Evolutionary conservation across 37 sponge, comb jelly and placozoan species (phyloP).

Genomic region (Theonella swinhoei): DNA sequence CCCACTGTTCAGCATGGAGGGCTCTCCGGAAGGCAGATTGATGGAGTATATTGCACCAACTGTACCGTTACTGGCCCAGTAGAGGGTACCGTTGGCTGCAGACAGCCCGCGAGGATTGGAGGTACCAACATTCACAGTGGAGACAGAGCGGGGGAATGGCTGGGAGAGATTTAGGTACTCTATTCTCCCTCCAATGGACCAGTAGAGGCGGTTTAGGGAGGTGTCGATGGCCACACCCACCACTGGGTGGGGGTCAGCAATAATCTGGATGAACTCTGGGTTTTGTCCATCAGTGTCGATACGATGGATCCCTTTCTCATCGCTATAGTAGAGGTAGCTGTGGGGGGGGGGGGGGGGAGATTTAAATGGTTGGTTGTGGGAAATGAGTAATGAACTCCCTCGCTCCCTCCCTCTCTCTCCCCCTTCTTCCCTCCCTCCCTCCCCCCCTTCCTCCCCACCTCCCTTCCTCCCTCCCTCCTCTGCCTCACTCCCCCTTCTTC

Average conservation of each 20-base stretch:
- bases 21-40: too few species aligned
- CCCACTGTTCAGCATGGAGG: background rate
- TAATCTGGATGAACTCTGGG: background rate
- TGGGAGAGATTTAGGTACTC: background rate
- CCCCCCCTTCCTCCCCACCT: too few species aligned
- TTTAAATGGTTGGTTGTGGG: background rate
- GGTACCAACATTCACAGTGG: background rate
- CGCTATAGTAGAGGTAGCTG: slow-evolving; percentile 31
- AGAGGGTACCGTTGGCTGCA: background rate
- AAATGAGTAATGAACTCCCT: too few species aligned
- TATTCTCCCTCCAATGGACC: background rate
- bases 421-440: background rate
- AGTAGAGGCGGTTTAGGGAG: background rate
- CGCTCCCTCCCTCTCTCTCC: background rate
- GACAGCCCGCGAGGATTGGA: background rate
- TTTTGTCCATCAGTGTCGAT: background rate
- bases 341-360: background rate
- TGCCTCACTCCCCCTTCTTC: too few species aligned
- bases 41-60: slow-evolving; percentile 20
- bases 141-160: background rate
- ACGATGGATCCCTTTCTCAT: background rate
- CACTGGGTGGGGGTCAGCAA: background rate
- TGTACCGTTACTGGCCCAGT: background rate
- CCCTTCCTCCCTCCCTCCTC: too few species aligned
- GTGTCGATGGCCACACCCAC: slow-evolving; percentile 6